These are phyloP conservation scores for Clarias gariepinus DNA, from an alignment of 2,113 vertebrate genomes.

Conservation along the genomic window DNA sequence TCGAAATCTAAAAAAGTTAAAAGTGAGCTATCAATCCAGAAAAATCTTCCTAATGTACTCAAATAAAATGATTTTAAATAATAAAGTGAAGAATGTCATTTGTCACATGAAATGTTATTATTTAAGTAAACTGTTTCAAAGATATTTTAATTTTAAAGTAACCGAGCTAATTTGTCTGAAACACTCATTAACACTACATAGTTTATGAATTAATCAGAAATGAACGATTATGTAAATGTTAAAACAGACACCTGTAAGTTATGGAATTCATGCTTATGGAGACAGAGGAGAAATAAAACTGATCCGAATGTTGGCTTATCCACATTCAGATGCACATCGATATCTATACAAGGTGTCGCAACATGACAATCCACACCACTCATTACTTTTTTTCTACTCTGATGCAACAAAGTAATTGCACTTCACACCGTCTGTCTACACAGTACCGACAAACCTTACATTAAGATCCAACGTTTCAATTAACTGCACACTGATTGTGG, in stretches of 20 bases:
- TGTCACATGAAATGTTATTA: too few relatives aligned
- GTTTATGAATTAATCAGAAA: too few relatives aligned
- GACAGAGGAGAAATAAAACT: background rate
- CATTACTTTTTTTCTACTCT: background rate
- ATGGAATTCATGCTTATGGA: background rate
- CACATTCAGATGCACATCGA: background rate
- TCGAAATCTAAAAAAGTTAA: background rate
- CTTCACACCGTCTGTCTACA: background rate
- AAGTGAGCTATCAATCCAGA: background rate
- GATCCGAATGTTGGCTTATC: background rate
- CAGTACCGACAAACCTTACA: background rate
- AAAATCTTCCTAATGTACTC: background rate
- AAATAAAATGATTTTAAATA: too few relatives aligned
- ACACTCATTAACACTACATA: too few relatives aligned
- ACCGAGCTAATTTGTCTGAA: too few relatives aligned
- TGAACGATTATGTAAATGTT: too few relatives aligned
- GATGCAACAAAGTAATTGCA: background rate
- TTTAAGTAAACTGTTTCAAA: too few relatives aligned
- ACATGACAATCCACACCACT: background rate
- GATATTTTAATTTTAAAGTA: too few relatives aligned
- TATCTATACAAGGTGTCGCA: background rate
- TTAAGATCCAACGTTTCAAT: background rate
- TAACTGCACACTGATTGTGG: background rate
- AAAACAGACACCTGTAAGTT: too few relatives aligned
- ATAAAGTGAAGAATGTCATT: too few relatives aligned